A percentile compares a stretch with the other conserved stretches of the same genome.
Conservation (phyloP, 2,888 invertebrate species). For the Campoplex capitator region DNA sequence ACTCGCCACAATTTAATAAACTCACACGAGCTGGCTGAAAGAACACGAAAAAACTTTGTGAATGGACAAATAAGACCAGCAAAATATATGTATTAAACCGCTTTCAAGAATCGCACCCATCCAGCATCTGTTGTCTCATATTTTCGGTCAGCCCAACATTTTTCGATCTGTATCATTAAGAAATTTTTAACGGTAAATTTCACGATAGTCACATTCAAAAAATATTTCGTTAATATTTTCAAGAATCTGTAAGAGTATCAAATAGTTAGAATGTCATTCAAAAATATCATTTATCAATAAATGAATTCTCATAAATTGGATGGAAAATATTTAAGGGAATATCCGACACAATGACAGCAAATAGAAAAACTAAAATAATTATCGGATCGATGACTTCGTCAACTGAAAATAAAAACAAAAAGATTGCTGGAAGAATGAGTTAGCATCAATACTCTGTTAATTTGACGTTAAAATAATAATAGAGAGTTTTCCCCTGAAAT, state of each 20-base stretch:
- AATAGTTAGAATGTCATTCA: too few relatives aligned
- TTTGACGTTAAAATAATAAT: neutral
- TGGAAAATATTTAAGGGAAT: neutral
- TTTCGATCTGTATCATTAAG: neutral
- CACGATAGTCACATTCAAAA: neutral
- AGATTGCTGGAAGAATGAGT: neutral
- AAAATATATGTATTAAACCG: conserved; percentile 14
- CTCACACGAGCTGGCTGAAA: conserved; percentile 4
- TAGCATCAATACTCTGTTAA: neutral
- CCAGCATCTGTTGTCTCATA: conserved; percentile 67
- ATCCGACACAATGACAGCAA: neutral
- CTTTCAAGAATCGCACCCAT: conserved; percentile 34
- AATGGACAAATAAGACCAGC: conserved; percentile 28
- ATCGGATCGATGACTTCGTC: neutral
- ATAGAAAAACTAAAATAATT: neutral
- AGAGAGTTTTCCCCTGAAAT: neutral
- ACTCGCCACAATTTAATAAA: conserved; percentile 15
- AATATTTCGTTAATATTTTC: neutral
- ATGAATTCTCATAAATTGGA: neutral
- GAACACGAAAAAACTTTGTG: conserved; percentile 36
- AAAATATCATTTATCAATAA: neutral
- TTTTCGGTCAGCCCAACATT: conserved; percentile 14
- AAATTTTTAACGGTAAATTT: neutral
- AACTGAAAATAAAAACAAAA: neutral
- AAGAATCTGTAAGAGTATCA: neutral